These are phyloP conservation scores for Stratiolaelaps scimitus DNA, from an alignment of 1,140 invertebrate genomes.

Conservation along the genomic window DNA sequence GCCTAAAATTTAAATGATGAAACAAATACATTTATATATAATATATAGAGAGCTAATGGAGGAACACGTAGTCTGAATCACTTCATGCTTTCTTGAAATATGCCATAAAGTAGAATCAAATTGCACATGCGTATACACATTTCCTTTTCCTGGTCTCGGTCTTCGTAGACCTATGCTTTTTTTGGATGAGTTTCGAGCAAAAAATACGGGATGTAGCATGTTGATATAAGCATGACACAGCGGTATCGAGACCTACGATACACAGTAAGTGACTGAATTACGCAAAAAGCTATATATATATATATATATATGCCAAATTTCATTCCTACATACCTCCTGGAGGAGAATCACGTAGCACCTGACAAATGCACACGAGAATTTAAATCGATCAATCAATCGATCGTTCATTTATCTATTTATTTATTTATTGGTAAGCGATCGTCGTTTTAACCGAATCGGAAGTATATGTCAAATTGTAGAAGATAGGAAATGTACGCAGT, in stretches of 20 bases:
- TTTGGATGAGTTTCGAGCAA: no score
- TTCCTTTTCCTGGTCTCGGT: no score
- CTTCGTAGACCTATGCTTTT: no score
- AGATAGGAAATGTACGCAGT: slow-evolving; percentile 39
- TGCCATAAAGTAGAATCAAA: no score
- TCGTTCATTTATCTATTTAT: no score
- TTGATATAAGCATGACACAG: not conserved
- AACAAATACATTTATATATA: slow-evolving; percentile 30
- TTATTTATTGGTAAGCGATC: no score
- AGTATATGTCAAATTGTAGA: no score
- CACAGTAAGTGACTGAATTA: slow-evolving; percentile 11
- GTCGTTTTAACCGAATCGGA: no score
- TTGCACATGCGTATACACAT: no score
- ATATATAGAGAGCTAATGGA: not conserved
- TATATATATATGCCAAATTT: no score
- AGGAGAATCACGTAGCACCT: slow-evolving; percentile 78
- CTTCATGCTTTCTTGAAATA: not conserved
- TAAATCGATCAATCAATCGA: not conserved
- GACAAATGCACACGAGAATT: slow-evolving; percentile 36
- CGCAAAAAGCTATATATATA: no score
- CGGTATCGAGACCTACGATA: not conserved
- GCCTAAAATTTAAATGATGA: slow-evolving; percentile 46
- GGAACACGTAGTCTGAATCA: not conserved
- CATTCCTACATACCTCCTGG: not conserved
- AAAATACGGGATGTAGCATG: not conserved